Conservation (phyloP, 1,140 invertebrate genomes). For the Dreissena rostriformis region DNA sequence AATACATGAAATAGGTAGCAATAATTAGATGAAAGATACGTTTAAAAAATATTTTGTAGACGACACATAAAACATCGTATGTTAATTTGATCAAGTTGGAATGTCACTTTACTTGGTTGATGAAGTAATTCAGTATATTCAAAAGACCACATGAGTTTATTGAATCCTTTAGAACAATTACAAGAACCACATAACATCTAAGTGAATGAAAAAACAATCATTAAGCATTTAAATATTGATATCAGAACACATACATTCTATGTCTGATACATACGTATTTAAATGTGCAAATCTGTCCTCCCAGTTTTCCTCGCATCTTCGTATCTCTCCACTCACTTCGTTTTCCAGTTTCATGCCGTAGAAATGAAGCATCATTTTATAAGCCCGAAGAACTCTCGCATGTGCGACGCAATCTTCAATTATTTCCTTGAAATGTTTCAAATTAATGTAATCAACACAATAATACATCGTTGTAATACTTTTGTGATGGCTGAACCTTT, state of each 20-base stretch:
- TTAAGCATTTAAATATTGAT: neutral
- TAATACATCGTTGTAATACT: too few species aligned
- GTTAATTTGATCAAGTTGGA: neutral
- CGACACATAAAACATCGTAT: too few species aligned
- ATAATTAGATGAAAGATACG: too few species aligned
- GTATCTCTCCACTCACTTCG: constrained; percentile 63
- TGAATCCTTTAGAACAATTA: too few species aligned
- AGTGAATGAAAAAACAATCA: too few species aligned
- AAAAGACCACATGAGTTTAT: neutral
- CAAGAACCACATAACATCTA: neutral
- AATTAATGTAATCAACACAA: too few species aligned
- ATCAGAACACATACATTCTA: neutral
- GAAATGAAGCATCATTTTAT: constrained; percentile 78
- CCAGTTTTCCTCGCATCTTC: constrained; percentile 64
- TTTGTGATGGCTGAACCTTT: neutral
- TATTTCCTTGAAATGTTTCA: constrained; percentile 60
- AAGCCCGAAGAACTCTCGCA: constrained; percentile 66
- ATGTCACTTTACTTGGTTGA: neutral
- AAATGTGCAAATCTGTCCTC: constrained; percentile 70
- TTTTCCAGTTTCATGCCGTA: constrained; percentile 75
- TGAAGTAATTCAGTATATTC: neutral
- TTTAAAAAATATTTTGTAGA: too few species aligned
- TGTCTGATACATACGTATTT: constrained; percentile 64
- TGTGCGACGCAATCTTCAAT: constrained; percentile 55
- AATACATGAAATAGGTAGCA: too few species aligned